Conservation (phyloP, 2,888 invertebrate genomes). For the Drosophila bunnanda region DNA sequence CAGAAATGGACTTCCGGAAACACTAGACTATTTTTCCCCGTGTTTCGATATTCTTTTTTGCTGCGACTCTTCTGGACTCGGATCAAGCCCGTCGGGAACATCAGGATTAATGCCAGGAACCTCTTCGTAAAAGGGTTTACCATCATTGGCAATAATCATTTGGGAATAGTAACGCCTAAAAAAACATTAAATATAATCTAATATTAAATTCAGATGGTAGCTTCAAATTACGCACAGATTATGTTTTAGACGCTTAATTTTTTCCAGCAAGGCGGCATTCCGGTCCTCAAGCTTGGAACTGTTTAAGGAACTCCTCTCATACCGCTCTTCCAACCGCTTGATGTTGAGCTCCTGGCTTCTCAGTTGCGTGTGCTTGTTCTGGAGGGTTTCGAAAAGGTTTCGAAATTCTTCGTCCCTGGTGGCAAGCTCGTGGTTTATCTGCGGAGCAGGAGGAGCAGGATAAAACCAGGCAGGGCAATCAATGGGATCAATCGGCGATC, state of each 20-base stretch:
- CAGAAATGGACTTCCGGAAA: background rate
- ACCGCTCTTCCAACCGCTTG: background rate
- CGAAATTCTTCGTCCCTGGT: background rate
- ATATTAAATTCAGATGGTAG: background rate
- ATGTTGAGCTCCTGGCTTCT: background rate
- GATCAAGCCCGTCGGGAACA: no score
- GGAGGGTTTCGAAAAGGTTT: background rate
- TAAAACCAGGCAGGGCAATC: background rate
- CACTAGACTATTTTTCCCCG: background rate
- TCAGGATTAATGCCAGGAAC: background rate
- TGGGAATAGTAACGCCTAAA: slow-evolving; percentile 1
- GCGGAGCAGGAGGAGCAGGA: background rate
- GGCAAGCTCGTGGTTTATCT: background rate
- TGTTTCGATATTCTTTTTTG: background rate
- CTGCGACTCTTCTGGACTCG: background rate
- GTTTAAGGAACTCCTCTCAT: background rate
- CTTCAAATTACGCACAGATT: background rate
- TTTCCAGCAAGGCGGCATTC: background rate
- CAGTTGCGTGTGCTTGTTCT: background rate
- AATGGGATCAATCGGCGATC: background rate
- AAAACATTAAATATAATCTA: background rate
- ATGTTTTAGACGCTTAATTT: background rate
- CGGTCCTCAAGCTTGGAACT: background rate
- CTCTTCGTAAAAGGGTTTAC: background rate
- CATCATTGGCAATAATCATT: slow-evolving; percentile 1